phyloP scores from a whole-genome alignment of 2,888 invertebrate species.

The Hoplodrina blanda region DNA sequence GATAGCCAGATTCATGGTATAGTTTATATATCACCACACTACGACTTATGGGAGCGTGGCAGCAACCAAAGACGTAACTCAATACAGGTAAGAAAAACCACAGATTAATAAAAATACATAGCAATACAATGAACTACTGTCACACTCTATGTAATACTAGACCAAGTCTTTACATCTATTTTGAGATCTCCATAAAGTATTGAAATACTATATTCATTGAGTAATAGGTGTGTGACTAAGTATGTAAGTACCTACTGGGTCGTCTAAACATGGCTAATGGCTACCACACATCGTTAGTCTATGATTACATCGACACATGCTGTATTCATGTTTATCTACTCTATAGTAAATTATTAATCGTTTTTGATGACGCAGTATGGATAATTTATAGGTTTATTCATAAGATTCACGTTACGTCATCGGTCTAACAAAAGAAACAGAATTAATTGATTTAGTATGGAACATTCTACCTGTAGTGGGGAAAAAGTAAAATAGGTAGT shows the following conservation, averaged over 20 bases:
- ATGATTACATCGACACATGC: conserved; percentile 43
- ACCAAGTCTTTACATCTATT: background rate
- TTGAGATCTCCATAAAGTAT: conserved; percentile 2
- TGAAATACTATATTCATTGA: conserved; percentile 36
- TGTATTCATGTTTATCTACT: conserved; percentile 12
- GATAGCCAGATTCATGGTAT: no score
- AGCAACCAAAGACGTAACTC: no score
- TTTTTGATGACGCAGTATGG: conserved; percentile 7
- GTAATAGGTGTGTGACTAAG: conserved; percentile 12
- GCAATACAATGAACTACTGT: background rate
- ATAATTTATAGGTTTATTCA: background rate
- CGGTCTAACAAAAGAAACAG: background rate
- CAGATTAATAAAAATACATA: background rate
- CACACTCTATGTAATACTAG: background rate
- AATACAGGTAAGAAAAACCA: no score
- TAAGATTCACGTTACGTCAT: background rate
- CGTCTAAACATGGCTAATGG: conserved; percentile 42
- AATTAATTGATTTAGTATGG: background rate
- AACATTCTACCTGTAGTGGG: no score
- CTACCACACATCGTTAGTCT: conserved; percentile 32
- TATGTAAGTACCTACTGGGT: background rate
- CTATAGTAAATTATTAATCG: conserved; percentile 10
- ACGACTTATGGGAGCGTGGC: no score
- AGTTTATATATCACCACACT: no score
- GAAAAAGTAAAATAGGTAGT: no score